Conservation (phyloP, 2,113 vertebrate species). For the Pedetes capensis region DNA sequence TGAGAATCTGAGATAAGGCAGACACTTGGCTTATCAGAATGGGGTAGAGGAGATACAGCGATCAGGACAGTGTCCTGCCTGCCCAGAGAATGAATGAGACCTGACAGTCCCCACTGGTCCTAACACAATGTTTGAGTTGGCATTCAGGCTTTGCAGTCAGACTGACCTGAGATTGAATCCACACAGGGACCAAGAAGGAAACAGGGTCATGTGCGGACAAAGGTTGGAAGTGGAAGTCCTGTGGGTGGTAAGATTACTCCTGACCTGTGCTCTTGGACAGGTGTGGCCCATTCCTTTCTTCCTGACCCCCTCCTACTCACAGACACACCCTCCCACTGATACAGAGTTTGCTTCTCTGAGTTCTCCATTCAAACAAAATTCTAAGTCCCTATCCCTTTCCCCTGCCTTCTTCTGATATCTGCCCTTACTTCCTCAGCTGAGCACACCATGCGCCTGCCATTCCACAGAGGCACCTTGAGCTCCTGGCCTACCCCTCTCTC, state of each 20-base stretch:
- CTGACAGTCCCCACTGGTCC: not conserved
- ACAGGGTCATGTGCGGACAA: not conserved
- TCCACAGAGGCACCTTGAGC: not conserved
- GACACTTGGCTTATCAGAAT: not conserved
- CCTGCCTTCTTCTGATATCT: not conserved
- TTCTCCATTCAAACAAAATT: not conserved
- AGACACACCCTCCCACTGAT: not conserved
- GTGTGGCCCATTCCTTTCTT: not conserved
- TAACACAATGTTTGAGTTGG: not conserved
- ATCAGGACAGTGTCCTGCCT: not conserved
- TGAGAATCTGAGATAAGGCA: not conserved
- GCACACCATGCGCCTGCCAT: not conserved
- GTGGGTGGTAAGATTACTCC: not conserved
- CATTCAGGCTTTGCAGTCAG: not conserved
- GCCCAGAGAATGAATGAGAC: not conserved
- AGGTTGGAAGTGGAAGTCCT: not conserved
- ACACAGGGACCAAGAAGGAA: not conserved
- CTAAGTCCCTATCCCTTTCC: not conserved
- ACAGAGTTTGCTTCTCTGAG: not conserved
- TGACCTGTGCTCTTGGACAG: not conserved
- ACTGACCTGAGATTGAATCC: not conserved
- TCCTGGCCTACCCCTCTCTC: not conserved
- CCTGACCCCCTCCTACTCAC: not conserved
- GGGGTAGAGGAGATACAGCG: accelerated
- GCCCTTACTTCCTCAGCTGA: not conserved